These are phyloP conservation scores for Crypturellus tataupa DNA, from an alignment of 2,797 vertebrate species.

Conservation along the genomic window DNA sequence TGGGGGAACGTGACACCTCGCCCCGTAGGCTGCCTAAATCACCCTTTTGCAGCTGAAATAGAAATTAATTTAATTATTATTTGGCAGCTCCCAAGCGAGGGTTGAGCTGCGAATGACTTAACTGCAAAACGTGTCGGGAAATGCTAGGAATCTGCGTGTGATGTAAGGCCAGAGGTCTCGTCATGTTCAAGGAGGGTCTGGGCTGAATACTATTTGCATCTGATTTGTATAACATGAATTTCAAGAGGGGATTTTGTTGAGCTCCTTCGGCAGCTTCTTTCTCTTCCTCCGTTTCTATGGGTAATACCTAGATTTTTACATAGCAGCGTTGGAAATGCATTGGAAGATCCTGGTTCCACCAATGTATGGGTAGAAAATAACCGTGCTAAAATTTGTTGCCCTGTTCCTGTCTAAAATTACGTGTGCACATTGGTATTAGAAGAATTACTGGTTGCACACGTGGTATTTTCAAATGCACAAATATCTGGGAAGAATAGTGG, in stretches of 20 bases:
- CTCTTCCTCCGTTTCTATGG: background rate
- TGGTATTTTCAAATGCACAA: background rate
- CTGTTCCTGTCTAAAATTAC: background rate
- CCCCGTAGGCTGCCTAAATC: background rate
- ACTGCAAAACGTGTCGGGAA: slow-evolving; percentile 20
- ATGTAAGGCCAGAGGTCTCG: slow-evolving; percentile 30
- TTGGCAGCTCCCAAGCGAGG: background rate
- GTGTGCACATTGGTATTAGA: background rate
- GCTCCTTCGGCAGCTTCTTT: accelerated
- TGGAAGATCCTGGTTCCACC: background rate
- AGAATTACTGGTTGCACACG: accelerated
- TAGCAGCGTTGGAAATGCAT: background rate
- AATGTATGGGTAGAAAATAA: accelerated
- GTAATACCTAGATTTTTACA: background rate
- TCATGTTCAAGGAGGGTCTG: slow-evolving; percentile 33
- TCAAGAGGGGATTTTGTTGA: background rate
- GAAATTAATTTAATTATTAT: slow-evolving; percentile 55
- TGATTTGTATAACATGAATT: slow-evolving; percentile 26
- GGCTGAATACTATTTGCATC: slow-evolving; percentile 24
- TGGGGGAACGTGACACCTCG: background rate
- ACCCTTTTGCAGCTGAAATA: background rate
- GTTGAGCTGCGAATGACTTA: slow-evolving; percentile 17
- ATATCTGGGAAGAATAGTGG: accelerated
- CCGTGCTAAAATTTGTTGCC: background rate
- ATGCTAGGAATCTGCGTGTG: slow-evolving; percentile 1